Evolutionary conservation across 2,113 vertebrate species (phyloP).

Genomic region (Trogon melanurus): DNA sequence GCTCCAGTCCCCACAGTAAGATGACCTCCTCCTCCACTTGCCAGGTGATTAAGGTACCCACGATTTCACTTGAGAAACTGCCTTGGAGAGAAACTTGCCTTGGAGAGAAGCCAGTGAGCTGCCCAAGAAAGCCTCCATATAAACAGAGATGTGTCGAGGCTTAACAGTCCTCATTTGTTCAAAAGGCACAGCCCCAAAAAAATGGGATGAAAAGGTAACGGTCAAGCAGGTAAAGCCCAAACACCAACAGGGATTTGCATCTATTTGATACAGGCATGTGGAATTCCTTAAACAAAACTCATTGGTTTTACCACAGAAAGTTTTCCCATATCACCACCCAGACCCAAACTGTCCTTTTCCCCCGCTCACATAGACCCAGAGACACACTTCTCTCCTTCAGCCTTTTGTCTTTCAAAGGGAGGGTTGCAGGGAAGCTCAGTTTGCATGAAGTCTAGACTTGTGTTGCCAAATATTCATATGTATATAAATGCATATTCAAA

Average conservation of each 20-base stretch:
- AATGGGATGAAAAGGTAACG: background rate
- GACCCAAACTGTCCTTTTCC: background rate
- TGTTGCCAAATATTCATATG: background rate
- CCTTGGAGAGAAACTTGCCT: slow-evolving; percentile 21
- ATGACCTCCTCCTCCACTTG: background rate
- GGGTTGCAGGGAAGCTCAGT: background rate
- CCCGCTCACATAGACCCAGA: background rate
- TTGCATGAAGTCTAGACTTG: slow-evolving; percentile 33
- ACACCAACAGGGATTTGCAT: background rate
- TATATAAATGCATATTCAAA: background rate
- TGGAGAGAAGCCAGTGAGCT: slow-evolving; percentile 10
- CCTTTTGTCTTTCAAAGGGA: background rate
- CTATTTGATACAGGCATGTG: background rate
- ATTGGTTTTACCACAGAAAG: background rate
- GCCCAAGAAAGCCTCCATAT: background rate
- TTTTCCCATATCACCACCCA: background rate
- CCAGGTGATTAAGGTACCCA: background rate
- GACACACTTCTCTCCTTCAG: background rate
- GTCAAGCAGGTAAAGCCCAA: background rate
- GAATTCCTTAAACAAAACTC: background rate
- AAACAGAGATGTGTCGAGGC: background rate
- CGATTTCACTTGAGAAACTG: background rate
- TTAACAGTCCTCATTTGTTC: background rate
- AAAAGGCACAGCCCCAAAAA: background rate
- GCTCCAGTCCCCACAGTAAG: background rate